phyloP scores from a whole-genome alignment of 2,797 vertebrate genomes.

The Nasua narica region DNA sequence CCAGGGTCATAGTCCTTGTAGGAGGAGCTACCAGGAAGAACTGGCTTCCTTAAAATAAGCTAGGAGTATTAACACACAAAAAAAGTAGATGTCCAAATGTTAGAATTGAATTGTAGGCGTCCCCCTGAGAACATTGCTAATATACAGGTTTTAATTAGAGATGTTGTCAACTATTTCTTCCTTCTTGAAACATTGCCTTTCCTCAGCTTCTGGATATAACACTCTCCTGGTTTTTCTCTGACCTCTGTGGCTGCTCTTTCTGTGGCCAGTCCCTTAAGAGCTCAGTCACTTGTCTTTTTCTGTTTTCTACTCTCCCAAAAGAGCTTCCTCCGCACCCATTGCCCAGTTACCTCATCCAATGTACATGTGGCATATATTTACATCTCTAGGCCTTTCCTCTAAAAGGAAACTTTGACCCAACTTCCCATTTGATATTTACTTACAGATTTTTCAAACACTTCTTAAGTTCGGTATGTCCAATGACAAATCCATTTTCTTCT shows the following conservation, averaged over 20 bases:
- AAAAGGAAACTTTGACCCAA: neutral
- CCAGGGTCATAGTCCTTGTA: neutral
- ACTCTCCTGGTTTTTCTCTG: neutral
- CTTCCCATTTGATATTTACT: neutral
- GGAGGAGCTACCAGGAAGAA: neutral
- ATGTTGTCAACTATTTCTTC: neutral
- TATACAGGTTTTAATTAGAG: neutral
- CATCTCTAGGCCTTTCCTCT: neutral
- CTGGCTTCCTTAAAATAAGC: neutral
- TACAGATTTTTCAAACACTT: neutral
- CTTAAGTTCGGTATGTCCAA: neutral
- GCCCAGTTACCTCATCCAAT: neutral
- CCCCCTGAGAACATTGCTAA: neutral
- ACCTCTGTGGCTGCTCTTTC: neutral
- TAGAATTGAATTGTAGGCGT: neutral
- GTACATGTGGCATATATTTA: neutral
- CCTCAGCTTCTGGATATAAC: neutral
- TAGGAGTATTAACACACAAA: neutral
- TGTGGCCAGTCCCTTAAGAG: neutral
- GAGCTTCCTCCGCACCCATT: neutral
- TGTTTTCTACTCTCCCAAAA: neutral
- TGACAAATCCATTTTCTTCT: neutral
- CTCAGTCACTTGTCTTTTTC: neutral
- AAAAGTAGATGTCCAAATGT: neutral
- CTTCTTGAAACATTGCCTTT: neutral